Percentiles rank a stretch among this genome's conserved stretches.
phyloP scores from a whole-genome alignment of 2,113 vertebrate genomes.

The Patagioenas fasciata region DNA sequence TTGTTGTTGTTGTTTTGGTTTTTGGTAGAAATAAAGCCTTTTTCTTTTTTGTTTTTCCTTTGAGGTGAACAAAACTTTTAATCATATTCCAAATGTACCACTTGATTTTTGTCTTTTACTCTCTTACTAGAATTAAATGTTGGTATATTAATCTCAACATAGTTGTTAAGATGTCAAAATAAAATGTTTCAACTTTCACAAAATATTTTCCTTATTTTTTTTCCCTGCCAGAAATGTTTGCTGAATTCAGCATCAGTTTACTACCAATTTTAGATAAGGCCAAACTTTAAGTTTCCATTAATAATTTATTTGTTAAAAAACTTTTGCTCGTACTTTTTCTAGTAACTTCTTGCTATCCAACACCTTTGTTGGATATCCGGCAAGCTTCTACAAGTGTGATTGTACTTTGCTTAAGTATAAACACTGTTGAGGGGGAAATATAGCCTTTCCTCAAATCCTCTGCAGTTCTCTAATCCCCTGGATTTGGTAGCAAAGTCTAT shows the following conservation, averaged over 20 bases:
- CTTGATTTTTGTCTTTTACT: neutral
- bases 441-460: neutral
- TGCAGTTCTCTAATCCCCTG: neutral
- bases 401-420: neutral
- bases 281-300: neutral
- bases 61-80: neutral
- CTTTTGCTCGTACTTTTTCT: neutral
- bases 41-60: neutral
- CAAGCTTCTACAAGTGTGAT: neutral
- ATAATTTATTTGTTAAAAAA: neutral
- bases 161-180: neutral
- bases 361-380: neutral
- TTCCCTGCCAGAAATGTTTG: neutral
- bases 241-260: neutral
- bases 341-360: neutral
- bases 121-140: neutral
- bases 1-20: neutral
- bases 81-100: neutral
- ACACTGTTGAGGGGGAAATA: neutral
- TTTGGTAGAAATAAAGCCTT: neutral
- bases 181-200: neutral
- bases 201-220: neutral
- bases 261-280: neutral
- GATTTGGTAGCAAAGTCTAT: neutral
- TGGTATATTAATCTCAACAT: neutral